These are phyloP conservation scores for Machimus rusticus DNA, from an alignment of 2,888 invertebrate genomes.

Conservation along the genomic window DNA sequence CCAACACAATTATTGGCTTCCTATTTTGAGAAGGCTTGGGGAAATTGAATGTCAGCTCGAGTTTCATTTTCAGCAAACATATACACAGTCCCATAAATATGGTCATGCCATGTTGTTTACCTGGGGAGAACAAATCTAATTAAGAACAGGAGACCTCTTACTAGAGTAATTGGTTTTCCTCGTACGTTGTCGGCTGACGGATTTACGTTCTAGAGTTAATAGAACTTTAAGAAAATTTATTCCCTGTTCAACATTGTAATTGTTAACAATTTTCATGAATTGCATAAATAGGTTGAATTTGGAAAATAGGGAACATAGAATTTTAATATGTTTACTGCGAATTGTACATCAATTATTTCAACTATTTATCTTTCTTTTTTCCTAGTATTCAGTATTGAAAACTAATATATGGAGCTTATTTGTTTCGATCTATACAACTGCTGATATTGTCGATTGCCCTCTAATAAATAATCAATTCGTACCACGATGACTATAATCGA, in stretches of 20 bases:
- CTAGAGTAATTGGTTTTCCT: conserved; percentile 11
- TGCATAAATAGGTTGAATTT: background rate
- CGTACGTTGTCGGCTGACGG: background rate
- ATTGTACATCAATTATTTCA: too few relatives aligned
- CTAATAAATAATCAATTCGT: too few relatives aligned
- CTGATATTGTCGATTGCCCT: too few relatives aligned
- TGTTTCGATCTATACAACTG: too few relatives aligned
- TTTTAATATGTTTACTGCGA: too few relatives aligned
- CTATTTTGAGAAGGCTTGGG: background rate
- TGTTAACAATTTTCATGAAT: background rate
- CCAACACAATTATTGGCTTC: background rate
- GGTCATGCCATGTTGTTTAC: conserved; percentile 2
- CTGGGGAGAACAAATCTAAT: conserved; percentile 25
- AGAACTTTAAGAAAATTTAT: background rate
- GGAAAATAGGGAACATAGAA: background rate
- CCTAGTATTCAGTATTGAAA: too few relatives aligned
- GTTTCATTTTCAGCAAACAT: background rate
- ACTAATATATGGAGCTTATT: too few relatives aligned
- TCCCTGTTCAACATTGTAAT: background rate
- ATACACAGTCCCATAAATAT: background rate
- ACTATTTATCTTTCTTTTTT: too few relatives aligned
- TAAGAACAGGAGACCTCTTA: conserved; percentile 1
- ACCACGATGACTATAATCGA: too few relatives aligned
- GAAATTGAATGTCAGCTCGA: conserved; percentile 12
- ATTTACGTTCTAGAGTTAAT: background rate